phyloP scores from a whole-genome alignment of 2,797 vertebrate species.

The Taenioides sp. region DNA sequence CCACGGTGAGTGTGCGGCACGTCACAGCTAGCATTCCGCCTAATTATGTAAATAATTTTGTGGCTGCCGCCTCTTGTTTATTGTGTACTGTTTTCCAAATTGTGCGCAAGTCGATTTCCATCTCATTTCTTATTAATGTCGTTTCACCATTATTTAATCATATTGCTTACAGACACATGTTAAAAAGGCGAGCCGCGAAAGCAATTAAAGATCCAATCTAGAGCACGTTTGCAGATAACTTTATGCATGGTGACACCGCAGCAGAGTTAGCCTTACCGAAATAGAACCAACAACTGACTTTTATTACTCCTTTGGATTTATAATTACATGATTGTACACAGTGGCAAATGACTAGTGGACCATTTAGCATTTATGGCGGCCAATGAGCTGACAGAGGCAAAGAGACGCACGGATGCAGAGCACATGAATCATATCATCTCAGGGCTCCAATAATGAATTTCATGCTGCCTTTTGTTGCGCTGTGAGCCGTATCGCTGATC shows the following conservation, averaged over 20 bases:
- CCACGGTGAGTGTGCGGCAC: conserved; percentile 15
- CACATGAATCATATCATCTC: conserved; percentile 25
- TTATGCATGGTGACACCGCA: conserved; percentile 54
- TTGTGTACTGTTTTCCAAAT: conserved; percentile 71
- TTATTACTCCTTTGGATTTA: conserved; percentile 46
- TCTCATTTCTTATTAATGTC: conserved; percentile 82
- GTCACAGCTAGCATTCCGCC: conserved; percentile 14
- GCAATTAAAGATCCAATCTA: conserved; percentile 74
- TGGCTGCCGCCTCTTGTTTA: conserved; percentile 65
- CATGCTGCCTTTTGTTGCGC: conserved; percentile 14
- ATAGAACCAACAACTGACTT: conserved; percentile 46
- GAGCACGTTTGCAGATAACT: conserved; percentile 59
- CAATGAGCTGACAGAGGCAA: conserved; percentile 29
- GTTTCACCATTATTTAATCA: conserved; percentile 81
- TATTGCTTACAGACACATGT: conserved; percentile 78
- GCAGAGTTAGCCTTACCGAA: conserved; percentile 40
- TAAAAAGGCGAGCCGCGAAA: conserved; percentile 74
- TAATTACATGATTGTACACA: conserved; percentile 34
- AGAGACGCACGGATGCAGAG: conserved; percentile 8
- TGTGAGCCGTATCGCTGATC: background rate
- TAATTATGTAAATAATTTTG: conserved; percentile 74
- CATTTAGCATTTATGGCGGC: conserved; percentile 49
- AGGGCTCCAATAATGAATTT: conserved; percentile 30
- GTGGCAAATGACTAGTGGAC: conserved; percentile 32
- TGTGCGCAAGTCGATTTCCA: conserved; percentile 72